A percentile compares a stretch with the other conserved stretches of the same genome.
Conservation (phyloP, 2,888 invertebrate species). For the Napeogenes sylphis region DNA sequence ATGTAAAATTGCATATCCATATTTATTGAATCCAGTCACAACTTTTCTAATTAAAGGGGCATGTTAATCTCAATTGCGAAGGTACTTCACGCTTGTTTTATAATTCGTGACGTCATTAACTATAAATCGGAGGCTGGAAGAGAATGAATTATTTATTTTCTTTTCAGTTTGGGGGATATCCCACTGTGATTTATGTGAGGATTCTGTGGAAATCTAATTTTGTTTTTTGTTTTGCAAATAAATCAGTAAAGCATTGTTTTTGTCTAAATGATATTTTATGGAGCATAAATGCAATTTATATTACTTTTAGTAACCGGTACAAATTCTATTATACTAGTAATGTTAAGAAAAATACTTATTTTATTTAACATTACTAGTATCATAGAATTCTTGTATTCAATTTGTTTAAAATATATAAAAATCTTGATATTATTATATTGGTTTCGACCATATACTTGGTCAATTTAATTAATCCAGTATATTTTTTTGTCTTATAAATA, state of each 20-base stretch:
- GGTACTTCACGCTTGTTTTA: conserved; percentile 37
- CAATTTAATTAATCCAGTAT: too few species aligned
- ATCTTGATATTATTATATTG: too few species aligned
- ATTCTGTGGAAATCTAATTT: conserved; percentile 20
- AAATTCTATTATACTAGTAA: too few species aligned
- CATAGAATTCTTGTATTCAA: too few species aligned
- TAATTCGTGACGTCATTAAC: conserved; percentile 44
- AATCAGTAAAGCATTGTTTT: not conserved
- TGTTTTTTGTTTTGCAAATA: conserved; percentile 27
- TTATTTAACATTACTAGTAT: too few species aligned
- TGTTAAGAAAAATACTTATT: too few species aligned
- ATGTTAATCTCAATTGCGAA: conserved; percentile 57
- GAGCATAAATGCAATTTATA: too few species aligned
- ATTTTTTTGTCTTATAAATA: too few species aligned
- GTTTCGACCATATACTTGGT: too few species aligned
- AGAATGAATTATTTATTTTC: conserved; percentile 31
- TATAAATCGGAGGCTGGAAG: conserved; percentile 29
- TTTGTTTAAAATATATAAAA: too few species aligned
- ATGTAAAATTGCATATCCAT: conserved; percentile 17
- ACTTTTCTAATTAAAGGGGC: conserved; percentile 57
- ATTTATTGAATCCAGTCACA: conserved; percentile 22
- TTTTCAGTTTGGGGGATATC: conserved; percentile 9
- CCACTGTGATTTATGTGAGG: not conserved
- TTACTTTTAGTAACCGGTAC: too few species aligned
- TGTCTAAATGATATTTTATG: too few species aligned